Base-by-base conservation (phyloP, 2,797 vertebrate genomes). In the Tiaroga cobitis region DNA sequence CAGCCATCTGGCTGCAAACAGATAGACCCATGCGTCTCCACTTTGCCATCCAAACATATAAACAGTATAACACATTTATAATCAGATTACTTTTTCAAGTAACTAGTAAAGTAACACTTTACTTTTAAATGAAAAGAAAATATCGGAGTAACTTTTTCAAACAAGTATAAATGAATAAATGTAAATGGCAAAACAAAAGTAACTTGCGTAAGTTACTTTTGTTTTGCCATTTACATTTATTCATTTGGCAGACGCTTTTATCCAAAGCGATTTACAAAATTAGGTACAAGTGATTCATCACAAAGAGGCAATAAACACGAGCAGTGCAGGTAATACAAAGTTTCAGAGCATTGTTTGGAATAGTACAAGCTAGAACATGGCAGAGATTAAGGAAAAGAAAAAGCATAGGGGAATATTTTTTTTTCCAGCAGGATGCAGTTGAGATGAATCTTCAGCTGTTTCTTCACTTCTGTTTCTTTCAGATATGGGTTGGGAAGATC, bases 1-100 rank as follows among this genome's bases (percentile, higher is more conserved):
- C 83, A 84, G 86, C 92, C 93, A 94, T 94, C 92, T 94, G 91
- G 91, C 88, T 79, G 81, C 84, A 90, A 69, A 16, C 13, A 63
- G 61, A 29, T 16, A 63, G 61, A 63, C 13, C 13, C 39, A 9
- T 32, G 43, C 29, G 5, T 69, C 56, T 75, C 59, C 56, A 46
- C 24, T 15, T 82, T 59, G 37, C 34, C 18, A 61, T 5, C n/a
- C 18, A 72, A 59, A 81, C 51, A 29, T 13, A 72, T 13, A 59
- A 70, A 29, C 34, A 26, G 2, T 61, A 59, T 59, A 43, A 43
- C 3, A 3, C 10, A 43, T 43, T 51, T 18, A 18, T 18, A 51
- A 51, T 51, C 24, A 1, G 9, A 59, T 59, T 59, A 59, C 24
- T 13, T 59, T 59, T 59, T 59, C 24, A 26, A 11, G 56, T 59